Conservation (phyloP, 1,140 invertebrate species). For the Zaprionus davidi region DNA sequence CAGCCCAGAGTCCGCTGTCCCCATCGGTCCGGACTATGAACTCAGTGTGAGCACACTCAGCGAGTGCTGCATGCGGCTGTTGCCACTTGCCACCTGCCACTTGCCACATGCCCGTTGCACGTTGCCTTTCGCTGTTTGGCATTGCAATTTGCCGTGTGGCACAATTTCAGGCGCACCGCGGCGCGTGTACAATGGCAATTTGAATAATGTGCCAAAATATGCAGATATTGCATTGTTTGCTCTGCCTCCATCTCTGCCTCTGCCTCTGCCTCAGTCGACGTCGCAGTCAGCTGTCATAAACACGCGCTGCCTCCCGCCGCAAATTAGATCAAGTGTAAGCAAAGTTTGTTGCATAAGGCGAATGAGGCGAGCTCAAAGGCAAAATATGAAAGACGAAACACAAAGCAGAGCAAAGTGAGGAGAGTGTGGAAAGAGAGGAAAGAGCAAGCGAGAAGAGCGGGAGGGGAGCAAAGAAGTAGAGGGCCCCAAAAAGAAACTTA, state of each 20-base stretch:
- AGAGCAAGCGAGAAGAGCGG: too few relatives aligned
- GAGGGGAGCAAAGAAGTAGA: not conserved
- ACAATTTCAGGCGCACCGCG: constrained; percentile 46
- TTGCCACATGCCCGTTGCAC: constrained; percentile 14
- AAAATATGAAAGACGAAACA: constrained; percentile 20
- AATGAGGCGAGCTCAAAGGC: constrained; percentile 40
- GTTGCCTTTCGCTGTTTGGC: constrained; percentile 3
- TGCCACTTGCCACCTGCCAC: not conserved
- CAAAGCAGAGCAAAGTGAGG: not conserved
- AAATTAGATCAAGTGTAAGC: constrained; percentile 31
- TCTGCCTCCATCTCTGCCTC: too few relatives aligned
- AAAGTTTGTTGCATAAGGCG: constrained; percentile 35
- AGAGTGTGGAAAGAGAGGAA: not conserved
- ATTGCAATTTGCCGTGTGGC: constrained; percentile 46
- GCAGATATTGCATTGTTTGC: constrained; percentile 77
- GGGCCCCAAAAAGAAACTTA: constrained; percentile 35
- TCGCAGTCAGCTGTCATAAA: constrained; percentile 10
- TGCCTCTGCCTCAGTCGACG: constrained; percentile 6
- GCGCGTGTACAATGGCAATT: constrained; percentile 80
- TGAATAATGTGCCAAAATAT: constrained; percentile 80
- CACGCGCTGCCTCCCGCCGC: constrained; percentile 8
- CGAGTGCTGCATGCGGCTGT: not conserved
- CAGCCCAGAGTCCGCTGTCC: constrained; percentile 9
- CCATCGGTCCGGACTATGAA: not conserved
- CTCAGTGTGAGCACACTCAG: not conserved